Evolutionary conservation across 2,113 vertebrate genomes (phyloP).

Genomic region (Neopipo cinnamomea): DNA sequence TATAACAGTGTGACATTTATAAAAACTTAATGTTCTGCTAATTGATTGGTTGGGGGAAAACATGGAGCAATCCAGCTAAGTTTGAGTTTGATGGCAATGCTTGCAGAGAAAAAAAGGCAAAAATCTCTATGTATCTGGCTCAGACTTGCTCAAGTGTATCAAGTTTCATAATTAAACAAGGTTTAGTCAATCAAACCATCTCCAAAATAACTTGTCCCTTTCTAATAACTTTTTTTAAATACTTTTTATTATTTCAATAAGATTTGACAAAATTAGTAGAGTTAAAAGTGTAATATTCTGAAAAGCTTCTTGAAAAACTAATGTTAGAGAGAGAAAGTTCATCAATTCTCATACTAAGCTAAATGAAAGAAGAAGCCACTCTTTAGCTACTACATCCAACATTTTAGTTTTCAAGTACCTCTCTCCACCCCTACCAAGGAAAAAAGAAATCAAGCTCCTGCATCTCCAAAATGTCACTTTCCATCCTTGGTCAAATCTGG

Average conservation of each 20-base stretch:
- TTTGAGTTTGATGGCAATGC: not conserved
- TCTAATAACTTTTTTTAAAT: not conserved
- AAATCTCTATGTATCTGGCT: not conserved
- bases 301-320: not conserved
- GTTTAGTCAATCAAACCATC: not conserved
- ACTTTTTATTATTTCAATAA: not conserved
- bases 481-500: not conserved
- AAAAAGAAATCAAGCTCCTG: not conserved
- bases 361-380: not conserved
- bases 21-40: slow-evolving; percentile 11
- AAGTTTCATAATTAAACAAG: not conserved
- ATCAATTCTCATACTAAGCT: not conserved
- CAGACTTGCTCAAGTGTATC: not conserved
- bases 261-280: not conserved
- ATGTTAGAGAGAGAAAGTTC: not conserved
- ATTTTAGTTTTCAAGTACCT: not conserved
- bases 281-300: not conserved
- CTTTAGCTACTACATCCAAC: not conserved
- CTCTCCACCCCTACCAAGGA: not conserved
- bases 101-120: not conserved
- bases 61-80: not conserved
- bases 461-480: not conserved
- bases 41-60: slow-evolving; percentile 6
- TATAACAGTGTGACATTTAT: slow-evolving; percentile 22
- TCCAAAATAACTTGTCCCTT: not conserved